phyloP scores from a whole-genome alignment of 1,140 invertebrate genomes.

The Paraescarpia echinospica region DNA sequence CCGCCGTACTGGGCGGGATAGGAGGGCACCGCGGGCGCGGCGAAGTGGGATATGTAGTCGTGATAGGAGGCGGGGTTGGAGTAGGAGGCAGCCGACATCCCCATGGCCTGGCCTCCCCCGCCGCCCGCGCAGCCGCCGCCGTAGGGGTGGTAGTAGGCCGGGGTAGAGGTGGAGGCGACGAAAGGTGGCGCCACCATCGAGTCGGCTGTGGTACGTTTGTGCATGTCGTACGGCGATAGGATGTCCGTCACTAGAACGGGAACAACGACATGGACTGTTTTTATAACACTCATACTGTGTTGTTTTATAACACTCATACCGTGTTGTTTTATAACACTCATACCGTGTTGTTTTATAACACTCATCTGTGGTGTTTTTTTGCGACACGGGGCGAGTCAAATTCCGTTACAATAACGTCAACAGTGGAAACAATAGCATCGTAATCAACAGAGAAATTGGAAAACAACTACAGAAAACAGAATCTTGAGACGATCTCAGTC shows the following conservation, averaged over 20 bases:
- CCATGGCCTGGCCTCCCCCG: neutral
- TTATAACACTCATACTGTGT: no score
- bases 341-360: no score
- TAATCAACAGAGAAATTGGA: no score
- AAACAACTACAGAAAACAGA: no score
- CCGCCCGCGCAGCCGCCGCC: no score
- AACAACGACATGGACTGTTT: neutral
- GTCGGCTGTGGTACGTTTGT: neutral
- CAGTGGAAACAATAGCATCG: no score
- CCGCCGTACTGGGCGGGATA: neutral
- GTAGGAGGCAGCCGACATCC: neutral
- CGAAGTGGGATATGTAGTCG: neutral
- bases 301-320: no score
- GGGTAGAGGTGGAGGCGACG: neutral
- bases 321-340: no score
- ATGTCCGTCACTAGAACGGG: neutral
- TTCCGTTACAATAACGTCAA: no score
- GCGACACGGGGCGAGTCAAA: no score
- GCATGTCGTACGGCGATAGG: neutral
- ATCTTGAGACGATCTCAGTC: no score
- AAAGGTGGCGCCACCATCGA: neutral
- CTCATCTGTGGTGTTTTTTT: no score
- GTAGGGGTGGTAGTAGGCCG: neutral
- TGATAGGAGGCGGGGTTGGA: neutral
- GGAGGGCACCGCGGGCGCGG: neutral